Evolutionary conservation across 2,888 invertebrate species (phyloP), one percentile per base, ranked within the genome.

Genomic region (Lissocephala sabroskyi): DNA sequence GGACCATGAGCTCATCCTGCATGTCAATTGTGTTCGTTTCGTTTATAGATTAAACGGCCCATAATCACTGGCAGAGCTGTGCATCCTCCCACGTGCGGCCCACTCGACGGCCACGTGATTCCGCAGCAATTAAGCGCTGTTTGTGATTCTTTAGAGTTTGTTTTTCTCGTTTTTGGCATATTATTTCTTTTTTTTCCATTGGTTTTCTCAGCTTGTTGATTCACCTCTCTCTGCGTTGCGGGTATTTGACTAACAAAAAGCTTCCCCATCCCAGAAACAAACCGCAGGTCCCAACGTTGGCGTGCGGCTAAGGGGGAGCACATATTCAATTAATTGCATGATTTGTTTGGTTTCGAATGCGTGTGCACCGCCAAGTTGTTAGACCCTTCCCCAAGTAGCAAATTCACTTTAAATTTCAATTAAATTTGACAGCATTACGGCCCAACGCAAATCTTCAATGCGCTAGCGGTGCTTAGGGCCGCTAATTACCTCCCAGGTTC

Each of bases 281-380:
- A 13, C 14, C 13, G n/a, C n/a, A n/a, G n/a, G n/a, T n/a, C n/a
- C n/a, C n/a, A n/a, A n/a, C n/a, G n/a, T n/a, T n/a, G 26, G 26
- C 4, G 26, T 6, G n/a, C n/a, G 28, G 28, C 28, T 5, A 10
- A 28, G 61, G 77, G 67, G 56, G 77, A 75, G 57, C 60, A 52
- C 57, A 58, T 39, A 32, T 49, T 59, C 39, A 56, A 41, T 51
- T 59, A 70, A 49, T 65, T 63, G 66, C 52, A 56, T 50, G 63
- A 65, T 70, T 75, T 57, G 56, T 56, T 56, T 44, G 30, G 56
- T 54, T 62, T n/a, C n/a, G n/a, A n/a, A 74, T 70, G 75, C 66
- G 67, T 66, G 53, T 54, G 58, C 63, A 49, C 65, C 53, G 55
- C 58, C 49, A n/a, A n/a, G n/a, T n/a, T n/a, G n/a, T n/a, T n/a